Conservation (phyloP, 2,888 invertebrate genomes). For the Ariolimax columbianus region DNA sequence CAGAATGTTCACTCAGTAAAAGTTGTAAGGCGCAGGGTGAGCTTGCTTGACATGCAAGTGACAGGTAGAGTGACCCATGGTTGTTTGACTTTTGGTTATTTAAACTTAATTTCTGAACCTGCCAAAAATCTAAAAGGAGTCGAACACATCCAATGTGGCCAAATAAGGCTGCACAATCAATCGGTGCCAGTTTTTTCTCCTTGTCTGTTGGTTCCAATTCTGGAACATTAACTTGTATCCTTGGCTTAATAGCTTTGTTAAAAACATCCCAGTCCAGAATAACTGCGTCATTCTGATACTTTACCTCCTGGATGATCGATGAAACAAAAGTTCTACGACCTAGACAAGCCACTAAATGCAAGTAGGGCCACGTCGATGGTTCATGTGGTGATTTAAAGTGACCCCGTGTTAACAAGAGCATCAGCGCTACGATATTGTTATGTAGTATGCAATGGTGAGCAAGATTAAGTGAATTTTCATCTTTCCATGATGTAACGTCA, state of each 20-base stretch:
- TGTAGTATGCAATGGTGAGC: slow-evolving; percentile 72
- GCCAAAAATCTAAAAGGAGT: slow-evolving; percentile 64
- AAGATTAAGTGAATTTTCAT: slow-evolving; percentile 65
- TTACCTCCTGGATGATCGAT: slow-evolving; percentile 67
- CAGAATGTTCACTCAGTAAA: slow-evolving; percentile 61
- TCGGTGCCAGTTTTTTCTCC: slow-evolving; percentile 55
- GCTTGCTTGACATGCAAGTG: slow-evolving; percentile 66
- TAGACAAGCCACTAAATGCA: slow-evolving; percentile 70
- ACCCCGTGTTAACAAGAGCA: slow-evolving; percentile 65
- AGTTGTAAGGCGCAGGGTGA: slow-evolving; percentile 67
- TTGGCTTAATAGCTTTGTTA: slow-evolving; percentile 31
- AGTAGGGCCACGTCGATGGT: slow-evolving; percentile 62
- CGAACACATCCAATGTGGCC: slow-evolving; percentile 66
- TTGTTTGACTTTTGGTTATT: slow-evolving; percentile 22
- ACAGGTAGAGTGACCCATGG: slow-evolving; percentile 55
- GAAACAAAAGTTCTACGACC: slow-evolving; percentile 65
- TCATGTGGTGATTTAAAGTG: slow-evolving; percentile 67
- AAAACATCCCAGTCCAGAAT: slow-evolving; percentile 48
- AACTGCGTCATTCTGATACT: slow-evolving; percentile 59
- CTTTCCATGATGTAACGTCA: slow-evolving; percentile 58
- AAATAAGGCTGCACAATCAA: slow-evolving; percentile 70
- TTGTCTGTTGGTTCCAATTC: slow-evolving; percentile 18
- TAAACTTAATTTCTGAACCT: slow-evolving; percentile 53
- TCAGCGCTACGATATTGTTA: slow-evolving; percentile 67
- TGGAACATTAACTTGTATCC: background rate